phyloP scores from a whole-genome alignment of 2,797 vertebrate genomes.

The Periparus ater region DNA sequence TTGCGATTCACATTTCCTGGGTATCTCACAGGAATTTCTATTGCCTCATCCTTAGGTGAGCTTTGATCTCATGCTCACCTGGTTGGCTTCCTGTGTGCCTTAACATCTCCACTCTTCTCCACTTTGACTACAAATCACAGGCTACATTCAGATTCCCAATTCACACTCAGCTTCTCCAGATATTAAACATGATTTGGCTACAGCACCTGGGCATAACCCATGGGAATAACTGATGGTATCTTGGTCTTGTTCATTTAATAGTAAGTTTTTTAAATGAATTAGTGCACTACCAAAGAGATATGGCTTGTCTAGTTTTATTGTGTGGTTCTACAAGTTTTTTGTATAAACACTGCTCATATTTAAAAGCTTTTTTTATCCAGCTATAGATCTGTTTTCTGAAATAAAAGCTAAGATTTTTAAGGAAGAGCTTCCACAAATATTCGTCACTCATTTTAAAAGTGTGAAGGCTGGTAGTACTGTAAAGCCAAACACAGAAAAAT shows the following conservation, averaged over 20 bases:
- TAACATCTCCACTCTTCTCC: neutral
- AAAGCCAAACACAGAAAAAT: neutral
- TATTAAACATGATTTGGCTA: neutral
- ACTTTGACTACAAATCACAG: neutral
- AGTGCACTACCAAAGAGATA: neutral
- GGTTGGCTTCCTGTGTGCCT: neutral
- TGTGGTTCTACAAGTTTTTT: neutral
- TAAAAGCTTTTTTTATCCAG: neutral
- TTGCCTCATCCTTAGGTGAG: neutral
- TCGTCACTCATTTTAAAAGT: neutral
- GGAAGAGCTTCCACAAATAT: neutral
- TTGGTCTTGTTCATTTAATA: neutral
- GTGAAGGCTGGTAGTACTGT: neutral
- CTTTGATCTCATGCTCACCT: neutral
- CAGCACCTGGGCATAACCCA: neutral
- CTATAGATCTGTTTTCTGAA: neutral
- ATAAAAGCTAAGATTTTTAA: neutral
- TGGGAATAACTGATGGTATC: fast-evolving
- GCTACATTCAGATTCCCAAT: neutral
- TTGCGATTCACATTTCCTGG: neutral
- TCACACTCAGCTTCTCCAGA: neutral
- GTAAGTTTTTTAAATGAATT: neutral
- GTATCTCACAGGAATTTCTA: neutral
- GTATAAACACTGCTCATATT: neutral
- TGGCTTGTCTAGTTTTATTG: neutral